These are phyloP conservation scores for Miltochrista miniata DNA, from an alignment of 2,888 invertebrate species.

Conservation along the genomic window DNA sequence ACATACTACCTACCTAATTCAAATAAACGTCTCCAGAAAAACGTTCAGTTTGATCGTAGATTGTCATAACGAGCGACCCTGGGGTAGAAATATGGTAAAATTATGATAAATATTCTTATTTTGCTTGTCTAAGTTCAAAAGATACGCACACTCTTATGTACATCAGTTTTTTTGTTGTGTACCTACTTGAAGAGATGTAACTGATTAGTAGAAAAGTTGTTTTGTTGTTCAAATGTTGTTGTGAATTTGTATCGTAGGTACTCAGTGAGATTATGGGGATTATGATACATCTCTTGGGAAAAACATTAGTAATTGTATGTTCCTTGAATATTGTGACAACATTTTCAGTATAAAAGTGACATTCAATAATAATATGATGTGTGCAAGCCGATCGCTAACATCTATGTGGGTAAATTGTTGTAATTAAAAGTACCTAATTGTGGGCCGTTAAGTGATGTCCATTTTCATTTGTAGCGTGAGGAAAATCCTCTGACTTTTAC, in stretches of 20 bases:
- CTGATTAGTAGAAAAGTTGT: background rate
- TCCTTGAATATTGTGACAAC: too few species aligned
- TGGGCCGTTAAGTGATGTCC: too few species aligned
- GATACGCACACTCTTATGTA: background rate
- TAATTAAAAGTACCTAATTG: too few species aligned
- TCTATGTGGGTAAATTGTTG: too few species aligned
- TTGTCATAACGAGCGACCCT: slow-evolving; percentile 4
- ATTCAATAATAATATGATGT: too few species aligned
- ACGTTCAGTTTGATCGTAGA: slow-evolving; percentile 1
- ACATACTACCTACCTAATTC: background rate
- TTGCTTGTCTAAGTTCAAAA: slow-evolving; percentile 7
- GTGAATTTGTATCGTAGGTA: background rate
- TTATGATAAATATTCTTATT: slow-evolving; percentile 9
- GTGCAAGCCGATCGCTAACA: too few species aligned
- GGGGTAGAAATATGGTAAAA: slow-evolving; percentile 2
- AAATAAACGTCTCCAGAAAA: slow-evolving; percentile 5
- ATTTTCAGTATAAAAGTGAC: too few species aligned
- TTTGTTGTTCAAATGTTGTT: too few species aligned
- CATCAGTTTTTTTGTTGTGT: background rate
- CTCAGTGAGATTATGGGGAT: too few species aligned
- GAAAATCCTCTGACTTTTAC: too few species aligned
- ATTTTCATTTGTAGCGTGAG: too few species aligned
- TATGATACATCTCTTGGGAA: too few species aligned
- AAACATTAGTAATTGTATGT: background rate
- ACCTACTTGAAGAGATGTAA: background rate